Conservation (phyloP, 2,797 vertebrate species). For the Melanotaenia boesemani region DNA sequence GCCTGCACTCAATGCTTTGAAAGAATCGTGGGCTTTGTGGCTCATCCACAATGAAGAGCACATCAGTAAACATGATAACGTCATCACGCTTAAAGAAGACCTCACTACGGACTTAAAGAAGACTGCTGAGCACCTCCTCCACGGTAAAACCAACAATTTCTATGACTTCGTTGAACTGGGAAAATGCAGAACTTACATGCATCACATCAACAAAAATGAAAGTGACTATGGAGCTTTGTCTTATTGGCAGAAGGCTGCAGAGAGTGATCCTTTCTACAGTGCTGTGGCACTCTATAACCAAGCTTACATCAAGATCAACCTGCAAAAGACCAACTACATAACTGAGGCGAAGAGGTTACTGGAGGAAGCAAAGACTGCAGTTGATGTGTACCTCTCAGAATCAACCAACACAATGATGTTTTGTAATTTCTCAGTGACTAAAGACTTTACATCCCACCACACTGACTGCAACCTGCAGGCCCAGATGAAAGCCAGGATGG, state of each 20-base stretch:
- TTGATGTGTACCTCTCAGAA: conserved; percentile 29
- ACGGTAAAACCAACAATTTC: not conserved
- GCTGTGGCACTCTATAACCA: conserved; percentile 38
- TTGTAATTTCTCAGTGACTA: not conserved
- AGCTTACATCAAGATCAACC: conserved; percentile 32
- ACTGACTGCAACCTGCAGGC: conserved; percentile 17
- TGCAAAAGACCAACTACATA: conserved; percentile 2
- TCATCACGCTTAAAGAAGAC: not conserved
- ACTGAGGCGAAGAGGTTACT: not conserved
- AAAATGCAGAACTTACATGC: conserved; percentile 1
- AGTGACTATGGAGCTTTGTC: conserved; percentile 27
- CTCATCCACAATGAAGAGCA: conserved; percentile 26
- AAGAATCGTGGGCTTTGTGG: conserved; percentile 33
- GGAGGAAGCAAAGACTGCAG: conserved; percentile 3
- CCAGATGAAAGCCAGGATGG: conserved; percentile 32
- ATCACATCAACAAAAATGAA: not conserved
- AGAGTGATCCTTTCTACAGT: conserved; percentile 6
- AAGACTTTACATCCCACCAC: conserved; percentile 16
- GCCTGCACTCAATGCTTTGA: conserved; percentile 11
- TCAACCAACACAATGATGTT: conserved; percentile 29
- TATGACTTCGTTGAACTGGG: conserved; percentile 28
- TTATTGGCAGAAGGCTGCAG: conserved; percentile 8
- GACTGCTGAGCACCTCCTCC: not conserved
- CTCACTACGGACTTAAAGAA: not conserved
- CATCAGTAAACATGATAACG: not conserved